Base-by-base conservation (phyloP, 1,140 invertebrate genomes). In the Pogonomyrmex californicus region DNA sequence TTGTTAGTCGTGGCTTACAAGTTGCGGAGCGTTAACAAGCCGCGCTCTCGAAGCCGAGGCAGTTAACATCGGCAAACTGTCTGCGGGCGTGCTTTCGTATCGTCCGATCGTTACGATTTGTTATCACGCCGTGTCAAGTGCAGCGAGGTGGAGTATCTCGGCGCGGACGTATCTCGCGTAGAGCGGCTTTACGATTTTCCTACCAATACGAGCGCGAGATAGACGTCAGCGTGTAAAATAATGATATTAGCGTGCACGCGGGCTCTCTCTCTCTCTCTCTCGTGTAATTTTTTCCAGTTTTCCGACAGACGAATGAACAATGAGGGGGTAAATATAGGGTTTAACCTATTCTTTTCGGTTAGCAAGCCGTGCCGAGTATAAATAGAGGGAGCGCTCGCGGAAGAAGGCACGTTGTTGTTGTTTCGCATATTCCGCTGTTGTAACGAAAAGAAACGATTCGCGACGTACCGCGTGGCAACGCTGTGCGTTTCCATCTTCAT, bases 11-110 rank as follows among this genome's bases (percentile, higher is more conserved):
- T 38, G 58, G 65, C 77, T 75, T 66, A 51, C 81, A 58, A 82
- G 86, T 83, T 68, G 86, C 79, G 51, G 54, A 82, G 66, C 86
- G 86, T 85, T 87, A 88, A 88, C 79, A 77, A 85, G 86, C 78
- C 86, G 68, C 41, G 49, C 44, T 56, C 68, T 62, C 33, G 58
- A 78, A n/a, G 49, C 44, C 36, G 60, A 44, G 66, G 86, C 75
- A 54, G 71, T 56, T 88, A 73, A 88, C 81, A 56, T 58, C 63
- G 54, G 36, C 36, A 47, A 65, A 47, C 79, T 51, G 44, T 49
- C 58, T 60, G 44, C 70, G 58, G 62, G 49, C 71, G 60, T 30
- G 49, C 65, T 65, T 68, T 63, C 47, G 30, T 73, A 85, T 82
- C 79, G 65, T 66, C 81, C 60, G 63, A 76, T 83, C 77, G 65